Evolutionary conservation across 2,797 vertebrate species (phyloP), one percentile per base, ranked within the genome.

Genomic region (Karalla daura): DNA sequence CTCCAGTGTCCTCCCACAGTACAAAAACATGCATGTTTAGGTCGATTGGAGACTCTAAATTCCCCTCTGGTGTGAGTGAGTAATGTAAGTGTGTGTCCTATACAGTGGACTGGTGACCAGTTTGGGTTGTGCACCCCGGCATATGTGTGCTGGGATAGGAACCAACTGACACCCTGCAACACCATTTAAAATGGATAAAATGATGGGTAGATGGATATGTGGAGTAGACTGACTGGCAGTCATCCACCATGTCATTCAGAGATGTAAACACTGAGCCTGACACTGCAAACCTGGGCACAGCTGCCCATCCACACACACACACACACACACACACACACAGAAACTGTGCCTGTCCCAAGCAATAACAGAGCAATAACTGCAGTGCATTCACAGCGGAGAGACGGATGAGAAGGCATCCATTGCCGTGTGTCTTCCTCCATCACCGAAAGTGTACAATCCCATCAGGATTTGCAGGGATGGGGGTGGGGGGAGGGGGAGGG

Each of bases 331-430:
- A 13, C 5, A 44, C 32, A 28, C 21, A 46, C 3, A 30, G 0
- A 59, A 28, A 44, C 28, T 7, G 40, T 32, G 52, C 11, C 11
- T 46, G 47, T 21, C 17, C 47, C 30, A 17, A 40, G 21, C 60
- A 53, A 3, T 1, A 56, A 27, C 40, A 60, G 14, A n/a, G n/a
- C n/a, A n/a, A n/a, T n/a, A n/a, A 78, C 56, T 60, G 68, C 49
- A 30, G 49, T 35, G 54, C 41, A 21, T 56, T 18, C 39, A 67
- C 44, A 50, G 47, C 10, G 36, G 13, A 44, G 56, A 77, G 68
- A 75, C 64, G 43, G 62, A 83, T 70, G 73, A 67, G 66, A 54
- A 67, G 55, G 64, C 72, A 73, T 70, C 71, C 64, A 58, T 55
- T 55, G 9, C 18, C 7, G 67, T 27, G 13, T 63, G 80, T 66